Percentiles rank a stretch among this genome's conserved stretches.
Conservation (phyloP, 2,797 vertebrate genomes). For the Syndactyla subalaris region DNA sequence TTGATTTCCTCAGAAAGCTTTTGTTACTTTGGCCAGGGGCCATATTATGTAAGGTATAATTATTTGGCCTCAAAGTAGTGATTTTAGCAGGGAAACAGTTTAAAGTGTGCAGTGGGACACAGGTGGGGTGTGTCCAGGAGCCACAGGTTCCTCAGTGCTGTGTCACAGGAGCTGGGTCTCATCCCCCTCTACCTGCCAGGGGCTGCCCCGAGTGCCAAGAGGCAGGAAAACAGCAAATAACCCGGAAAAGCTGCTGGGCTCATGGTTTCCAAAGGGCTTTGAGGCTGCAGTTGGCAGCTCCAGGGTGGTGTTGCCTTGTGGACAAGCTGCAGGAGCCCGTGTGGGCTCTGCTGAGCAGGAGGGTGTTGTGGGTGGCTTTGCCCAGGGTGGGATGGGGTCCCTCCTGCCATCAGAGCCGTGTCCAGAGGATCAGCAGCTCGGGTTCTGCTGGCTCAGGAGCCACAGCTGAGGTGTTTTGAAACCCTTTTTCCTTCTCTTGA, state of each 20-base stretch:
- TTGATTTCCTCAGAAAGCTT: background rate
- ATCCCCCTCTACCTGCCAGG: background rate
- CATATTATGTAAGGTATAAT: background rate
- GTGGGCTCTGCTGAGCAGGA: background rate
- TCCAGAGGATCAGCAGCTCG: background rate
- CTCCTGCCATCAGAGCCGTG: background rate
- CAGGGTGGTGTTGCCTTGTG: background rate
- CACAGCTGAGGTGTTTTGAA: background rate
- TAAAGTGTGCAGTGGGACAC: background rate
- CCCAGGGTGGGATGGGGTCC: background rate
- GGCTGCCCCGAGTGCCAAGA: background rate
- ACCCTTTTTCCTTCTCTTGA: background rate
- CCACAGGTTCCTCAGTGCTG: background rate
- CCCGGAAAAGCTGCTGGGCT: background rate
- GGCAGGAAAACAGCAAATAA: background rate
- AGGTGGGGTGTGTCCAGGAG: background rate
- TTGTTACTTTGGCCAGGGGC: background rate
- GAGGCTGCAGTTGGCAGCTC: background rate
- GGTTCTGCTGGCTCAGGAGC: background rate
- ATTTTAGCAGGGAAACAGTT: background rate
- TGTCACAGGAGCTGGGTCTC: background rate
- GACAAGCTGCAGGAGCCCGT: background rate
- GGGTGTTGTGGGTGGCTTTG: background rate
- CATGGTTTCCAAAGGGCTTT: background rate
- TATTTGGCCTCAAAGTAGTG: background rate